These are phyloP conservation scores for Bombus huntii DNA, from an alignment of 1,140 invertebrate species.

Conservation along the genomic window DNA sequence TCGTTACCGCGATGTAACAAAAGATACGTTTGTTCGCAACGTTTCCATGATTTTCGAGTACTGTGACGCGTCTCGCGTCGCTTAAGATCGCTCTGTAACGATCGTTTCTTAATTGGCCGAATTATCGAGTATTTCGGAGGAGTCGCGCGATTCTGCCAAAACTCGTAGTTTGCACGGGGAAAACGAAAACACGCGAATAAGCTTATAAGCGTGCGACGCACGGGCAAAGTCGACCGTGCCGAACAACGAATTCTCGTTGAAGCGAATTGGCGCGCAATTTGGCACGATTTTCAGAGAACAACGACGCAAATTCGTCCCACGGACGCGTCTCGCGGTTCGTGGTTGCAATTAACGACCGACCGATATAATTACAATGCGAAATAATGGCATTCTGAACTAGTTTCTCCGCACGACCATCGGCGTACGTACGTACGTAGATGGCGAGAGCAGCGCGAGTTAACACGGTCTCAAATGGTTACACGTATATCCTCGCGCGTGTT, in stretches of 20 bases:
- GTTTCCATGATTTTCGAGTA: too few relatives aligned
- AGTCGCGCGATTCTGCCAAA: too few relatives aligned
- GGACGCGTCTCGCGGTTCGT: background rate
- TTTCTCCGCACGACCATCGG: background rate
- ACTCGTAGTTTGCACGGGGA: too few relatives aligned
- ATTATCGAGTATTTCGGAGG: too few relatives aligned
- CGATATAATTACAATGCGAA: constrained; percentile 13
- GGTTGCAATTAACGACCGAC: constrained; percentile 13
- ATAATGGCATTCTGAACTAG: constrained; percentile 33
- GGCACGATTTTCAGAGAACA: background rate
- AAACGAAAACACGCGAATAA: background rate
- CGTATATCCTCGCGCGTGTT: background rate
- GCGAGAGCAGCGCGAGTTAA: background rate
- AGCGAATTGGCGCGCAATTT: background rate
- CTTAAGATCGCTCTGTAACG: too few relatives aligned
- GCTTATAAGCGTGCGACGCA: background rate
- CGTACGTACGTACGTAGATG: too few relatives aligned
- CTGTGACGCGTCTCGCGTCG: rapidly evolving
- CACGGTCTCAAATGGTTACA: background rate
- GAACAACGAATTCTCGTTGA: too few relatives aligned
- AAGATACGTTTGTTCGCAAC: too few relatives aligned
- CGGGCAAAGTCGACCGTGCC: too few relatives aligned
- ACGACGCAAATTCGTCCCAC: background rate
- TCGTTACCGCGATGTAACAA: rapidly evolving
- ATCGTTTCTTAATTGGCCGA: too few relatives aligned